Evolutionary conservation across 2,888 invertebrate species (phyloP), one percentile per base, ranked within the genome.

Genomic region (Temnothorax rugatulus): DNA sequence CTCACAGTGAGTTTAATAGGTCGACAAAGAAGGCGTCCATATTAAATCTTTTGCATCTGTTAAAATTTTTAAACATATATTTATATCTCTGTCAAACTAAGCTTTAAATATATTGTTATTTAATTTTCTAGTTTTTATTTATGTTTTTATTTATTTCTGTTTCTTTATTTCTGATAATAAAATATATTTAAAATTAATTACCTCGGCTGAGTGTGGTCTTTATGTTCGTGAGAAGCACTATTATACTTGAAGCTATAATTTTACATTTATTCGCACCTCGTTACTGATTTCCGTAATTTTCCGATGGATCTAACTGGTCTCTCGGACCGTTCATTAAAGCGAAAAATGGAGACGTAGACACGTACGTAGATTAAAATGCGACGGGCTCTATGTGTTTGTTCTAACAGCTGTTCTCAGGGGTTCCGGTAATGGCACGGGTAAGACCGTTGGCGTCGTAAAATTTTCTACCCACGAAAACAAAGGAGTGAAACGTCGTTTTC

Each of bases 351-450:
- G 9, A n/a, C n/a, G n/a, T 54, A 25, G 15, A 52, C 68, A 66
- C 13, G 25, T 41, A 66, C 41, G 5, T 68, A 54, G 41, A 77
- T 77, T 54, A 77, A 77, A 77, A 77, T 76, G 68, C n/a, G 63
- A 41, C 25, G 1, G 18, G 41, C 25, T 38, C n/a, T 44, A 38
- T 64, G 76, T 54, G 54, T 77, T 68, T 68, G 69, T 54, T 41
- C 34, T 41, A 69, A 69, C 41, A 54, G 69, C 41, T 68, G 68
- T 77, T 77, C 50, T 77, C 52, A 41, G 41, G 61, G 25, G 25
- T 29, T n/a, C 29, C 29, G 25, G 15, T 76, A 68, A 77, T 69
- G 41, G 77, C 52, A 66, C 38, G 11, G 25, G 41, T 61, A n/a
- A 61, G 29, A 44, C 54, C 8, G 68, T 68, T 38, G 13, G 52